A percentile compares a stretch with the other conserved stretches of the same genome.
These are phyloP conservation scores for Empidonax alnorum DNA, from an alignment of 2,113 vertebrate genomes.

Conservation along the genomic window DNA sequence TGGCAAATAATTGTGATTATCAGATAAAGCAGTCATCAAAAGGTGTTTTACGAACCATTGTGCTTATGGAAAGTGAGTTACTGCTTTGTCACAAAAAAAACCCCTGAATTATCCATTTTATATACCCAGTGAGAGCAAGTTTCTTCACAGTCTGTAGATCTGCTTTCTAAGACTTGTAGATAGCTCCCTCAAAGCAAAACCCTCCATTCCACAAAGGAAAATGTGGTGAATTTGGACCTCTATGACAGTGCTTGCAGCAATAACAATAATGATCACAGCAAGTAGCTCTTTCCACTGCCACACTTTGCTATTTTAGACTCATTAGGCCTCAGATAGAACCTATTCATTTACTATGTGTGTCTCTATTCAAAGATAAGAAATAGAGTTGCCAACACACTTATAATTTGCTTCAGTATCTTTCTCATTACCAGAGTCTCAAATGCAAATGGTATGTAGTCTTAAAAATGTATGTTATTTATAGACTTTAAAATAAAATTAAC, in stretches of 20 bases:
- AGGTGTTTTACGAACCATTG: background rate
- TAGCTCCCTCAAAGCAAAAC: background rate
- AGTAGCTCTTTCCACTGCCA: background rate
- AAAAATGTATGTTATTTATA: background rate
- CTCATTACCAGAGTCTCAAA: background rate
- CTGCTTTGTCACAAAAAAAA: background rate
- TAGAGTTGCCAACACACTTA: background rate
- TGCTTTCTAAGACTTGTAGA: background rate
- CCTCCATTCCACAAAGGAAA: background rate
- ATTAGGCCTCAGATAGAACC: background rate
- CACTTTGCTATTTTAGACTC: background rate
- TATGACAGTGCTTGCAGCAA: background rate
- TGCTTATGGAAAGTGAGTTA: background rate
- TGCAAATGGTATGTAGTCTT: rapidly evolving
- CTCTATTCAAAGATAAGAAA: background rate
- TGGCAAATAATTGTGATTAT: background rate
- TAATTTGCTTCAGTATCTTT: background rate
- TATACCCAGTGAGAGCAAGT: background rate
- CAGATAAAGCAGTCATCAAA: background rate
- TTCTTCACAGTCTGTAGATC: background rate
- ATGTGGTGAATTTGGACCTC: background rate
- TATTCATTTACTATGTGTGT: background rate
- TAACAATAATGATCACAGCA: background rate
- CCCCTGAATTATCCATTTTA: background rate
- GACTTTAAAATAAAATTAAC: background rate